phyloP scores from a whole-genome alignment of 2,113 vertebrate genomes.

The Calidris pygmaea region DNA sequence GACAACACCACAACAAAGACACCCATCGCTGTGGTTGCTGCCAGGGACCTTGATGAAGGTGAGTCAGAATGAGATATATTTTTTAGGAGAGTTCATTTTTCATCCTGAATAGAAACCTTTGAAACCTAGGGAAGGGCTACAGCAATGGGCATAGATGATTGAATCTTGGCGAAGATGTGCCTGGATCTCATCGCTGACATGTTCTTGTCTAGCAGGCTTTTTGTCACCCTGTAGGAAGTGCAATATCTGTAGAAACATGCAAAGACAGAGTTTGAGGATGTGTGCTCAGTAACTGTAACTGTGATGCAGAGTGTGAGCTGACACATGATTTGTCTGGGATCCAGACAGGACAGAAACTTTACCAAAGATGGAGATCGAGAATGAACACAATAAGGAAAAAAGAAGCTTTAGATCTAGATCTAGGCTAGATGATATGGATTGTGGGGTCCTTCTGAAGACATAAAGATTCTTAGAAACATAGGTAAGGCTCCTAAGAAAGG shows the following conservation, averaged over 20 bases:
- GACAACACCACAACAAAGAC: constrained; percentile 94
- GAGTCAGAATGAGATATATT: constrained; percentile 10
- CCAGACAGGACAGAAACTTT: neutral
- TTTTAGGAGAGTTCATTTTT: neutral
- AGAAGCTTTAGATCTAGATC: neutral
- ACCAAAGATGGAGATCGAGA: neutral
- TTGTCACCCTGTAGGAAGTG: neutral
- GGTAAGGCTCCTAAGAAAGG: neutral
- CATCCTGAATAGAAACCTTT: neutral
- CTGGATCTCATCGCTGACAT: neutral
- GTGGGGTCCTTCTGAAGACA: neutral
- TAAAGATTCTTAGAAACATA: neutral
- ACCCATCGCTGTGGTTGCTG: constrained; percentile 88
- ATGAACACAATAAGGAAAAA: neutral
- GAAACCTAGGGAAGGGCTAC: neutral
- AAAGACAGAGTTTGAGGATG: neutral
- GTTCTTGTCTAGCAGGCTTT: neutral
- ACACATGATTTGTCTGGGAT: neutral
- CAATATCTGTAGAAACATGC: neutral
- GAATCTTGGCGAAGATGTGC: neutral
- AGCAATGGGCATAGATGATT: neutral
- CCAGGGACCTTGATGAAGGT: constrained; percentile 93
- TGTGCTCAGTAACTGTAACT: neutral
- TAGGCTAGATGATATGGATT: neutral
- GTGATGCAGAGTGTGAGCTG: neutral